Base-by-base conservation (phyloP, 2,888 invertebrate species). In the Pseudococcus viburni region DNA sequence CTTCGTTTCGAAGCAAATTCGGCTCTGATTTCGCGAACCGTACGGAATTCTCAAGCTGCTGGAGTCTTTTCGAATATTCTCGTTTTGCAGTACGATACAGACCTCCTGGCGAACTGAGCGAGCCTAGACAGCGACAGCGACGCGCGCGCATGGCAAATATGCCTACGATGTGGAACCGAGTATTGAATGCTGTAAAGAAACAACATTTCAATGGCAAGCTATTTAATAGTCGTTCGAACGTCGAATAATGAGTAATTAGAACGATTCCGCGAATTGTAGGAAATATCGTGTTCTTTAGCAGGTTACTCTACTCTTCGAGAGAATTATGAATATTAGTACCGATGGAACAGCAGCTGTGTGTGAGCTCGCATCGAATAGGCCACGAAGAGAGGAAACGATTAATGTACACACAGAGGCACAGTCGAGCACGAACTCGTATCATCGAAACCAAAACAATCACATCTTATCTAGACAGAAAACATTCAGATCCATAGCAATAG, bases 51-150 rank as follows among this genome's bases (percentile, higher is more conserved):
- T 33, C 26, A 33, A 33, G 26, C 59, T 4, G 59, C 7, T 19
- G 6, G 15, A 59, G 15, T 15, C 1, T 12, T 12, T 51, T 12
- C 51, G 11, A 51, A 51, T 4, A 51, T 2, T 8, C 15, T 42
- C 51, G 51, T 51, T 51, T 15, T 15, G 15, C 12, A 51, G 4
- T 51, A 51, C 11, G 11, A 12, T 8, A 9, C 33, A 33, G 33
- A 33, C 73, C 73, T 73, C 73, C 33, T 9, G 73, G 73, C 33
- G 73, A 26, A 73, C 73, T 42, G 42, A 73, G 8, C 73, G 73
- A 73, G 73, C 73, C 73, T 73, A 33, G 26, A 73, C 68, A 17
- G 73, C 73, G 73, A 33, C 7, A 73, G 15, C 33, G 17, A 17
- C 73, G 73, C 73, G 73, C 73, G 73, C 73, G 33, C 17, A 42